phyloP scores from a whole-genome alignment of 2,888 invertebrate species.

The Cephus pygmeus region DNA sequence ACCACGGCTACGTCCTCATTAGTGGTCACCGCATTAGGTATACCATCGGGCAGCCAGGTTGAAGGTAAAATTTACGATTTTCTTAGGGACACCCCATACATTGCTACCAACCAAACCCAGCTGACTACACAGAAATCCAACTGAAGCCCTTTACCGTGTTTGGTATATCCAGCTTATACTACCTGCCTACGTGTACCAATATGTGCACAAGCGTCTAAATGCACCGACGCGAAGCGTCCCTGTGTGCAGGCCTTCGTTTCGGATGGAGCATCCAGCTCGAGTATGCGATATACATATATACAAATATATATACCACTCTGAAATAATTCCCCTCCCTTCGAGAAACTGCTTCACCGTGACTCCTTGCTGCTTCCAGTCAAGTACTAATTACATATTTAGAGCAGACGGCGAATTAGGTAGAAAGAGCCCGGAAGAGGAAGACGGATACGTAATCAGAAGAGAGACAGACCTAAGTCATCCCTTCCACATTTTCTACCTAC shows the following conservation, averaged over 20 bases:
- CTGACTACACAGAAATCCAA: neutral
- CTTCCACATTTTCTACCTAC: neutral
- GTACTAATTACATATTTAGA: slow-evolving; percentile 38
- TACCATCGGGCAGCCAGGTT: neutral
- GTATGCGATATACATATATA: neutral
- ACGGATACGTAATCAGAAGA: slow-evolving; percentile 13
- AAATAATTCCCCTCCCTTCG: slow-evolving; percentile 17
- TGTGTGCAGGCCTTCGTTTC: slow-evolving; percentile 22
- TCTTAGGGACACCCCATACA: neutral
- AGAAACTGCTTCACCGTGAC: slow-evolving; percentile 20
- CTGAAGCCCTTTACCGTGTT: neutral
- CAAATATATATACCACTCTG: slow-evolving; percentile 2
- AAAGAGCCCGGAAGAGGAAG: slow-evolving; percentile 6
- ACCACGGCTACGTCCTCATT: neutral
- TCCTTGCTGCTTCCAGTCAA: slow-evolving; percentile 21
- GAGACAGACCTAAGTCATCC: neutral
- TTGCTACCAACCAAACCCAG: neutral
- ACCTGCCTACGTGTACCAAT: neutral
- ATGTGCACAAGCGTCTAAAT: neutral
- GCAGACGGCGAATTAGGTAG: slow-evolving; percentile 4
- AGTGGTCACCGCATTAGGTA: neutral
- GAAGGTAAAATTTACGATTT: neutral
- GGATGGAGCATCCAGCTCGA: slow-evolving; percentile 19
- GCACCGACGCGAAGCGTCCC: neutral
- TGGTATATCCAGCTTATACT: neutral